These are phyloP conservation scores for Eurosta solidaginis DNA, from an alignment of 1,140 invertebrate species.

Conservation along the genomic window DNA sequence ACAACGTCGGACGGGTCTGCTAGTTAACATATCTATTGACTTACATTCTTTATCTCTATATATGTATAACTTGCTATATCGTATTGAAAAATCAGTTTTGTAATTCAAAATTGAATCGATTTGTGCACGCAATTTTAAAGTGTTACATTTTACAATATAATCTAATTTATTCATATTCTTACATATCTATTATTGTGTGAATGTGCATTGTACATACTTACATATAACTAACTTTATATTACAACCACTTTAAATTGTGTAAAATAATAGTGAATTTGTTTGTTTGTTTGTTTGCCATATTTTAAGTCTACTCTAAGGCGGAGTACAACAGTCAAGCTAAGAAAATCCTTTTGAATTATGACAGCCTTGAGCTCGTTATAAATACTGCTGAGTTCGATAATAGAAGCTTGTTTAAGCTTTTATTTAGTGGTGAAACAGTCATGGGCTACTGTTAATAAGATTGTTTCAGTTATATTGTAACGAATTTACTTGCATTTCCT, in stretches of 20 bases:
- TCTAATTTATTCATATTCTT: neutral
- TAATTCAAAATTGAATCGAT: conserved; percentile 10
- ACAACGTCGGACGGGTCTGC: no score
- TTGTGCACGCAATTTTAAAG: conserved; percentile 12
- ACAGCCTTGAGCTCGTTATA: conserved; percentile 19
- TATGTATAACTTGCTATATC: neutral
- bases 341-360: conserved; percentile 14
- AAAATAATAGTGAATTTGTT: neutral
- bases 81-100: conserved; percentile 3
- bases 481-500: no score
- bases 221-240: neutral
- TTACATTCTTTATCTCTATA: neutral
- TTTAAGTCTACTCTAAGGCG: neutral
- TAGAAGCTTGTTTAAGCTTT: neutral
- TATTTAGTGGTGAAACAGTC: no score
- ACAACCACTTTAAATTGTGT: neutral
- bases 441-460: no score
- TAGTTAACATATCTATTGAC: no score
- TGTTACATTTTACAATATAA: neutral
- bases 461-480: no score
- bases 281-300: neutral
- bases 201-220: neutral
- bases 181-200: neutral
- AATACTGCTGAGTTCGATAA: neutral
- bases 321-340: neutral